phyloP scores from a whole-genome alignment of 2,113 vertebrate species.

The Antechinus flavipes region DNA sequence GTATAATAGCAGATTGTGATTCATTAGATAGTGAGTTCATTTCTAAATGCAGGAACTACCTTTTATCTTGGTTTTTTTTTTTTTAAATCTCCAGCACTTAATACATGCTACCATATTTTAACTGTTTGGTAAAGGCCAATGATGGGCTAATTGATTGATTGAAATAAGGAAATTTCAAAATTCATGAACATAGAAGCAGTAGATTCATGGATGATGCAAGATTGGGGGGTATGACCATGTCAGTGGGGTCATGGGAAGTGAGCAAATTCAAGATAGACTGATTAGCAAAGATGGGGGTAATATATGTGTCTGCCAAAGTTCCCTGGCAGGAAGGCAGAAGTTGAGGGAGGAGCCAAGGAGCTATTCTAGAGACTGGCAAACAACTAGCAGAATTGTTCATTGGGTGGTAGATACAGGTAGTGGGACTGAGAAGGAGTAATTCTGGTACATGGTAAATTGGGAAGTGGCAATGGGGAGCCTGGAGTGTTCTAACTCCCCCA shows the following conservation, averaged over 20 bases:
- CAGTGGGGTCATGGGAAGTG: too few species aligned
- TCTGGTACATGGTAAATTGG: background rate
- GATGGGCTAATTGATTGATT: background rate
- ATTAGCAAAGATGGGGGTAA: too few species aligned
- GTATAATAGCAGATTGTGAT: background rate
- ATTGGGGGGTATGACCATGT: too few species aligned
- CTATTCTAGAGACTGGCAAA: background rate
- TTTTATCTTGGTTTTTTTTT: background rate
- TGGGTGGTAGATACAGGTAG: background rate
- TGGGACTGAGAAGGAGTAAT: background rate
- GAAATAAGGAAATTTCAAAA: background rate
- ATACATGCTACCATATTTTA: background rate
- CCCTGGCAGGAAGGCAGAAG: background rate
- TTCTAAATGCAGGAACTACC: background rate
- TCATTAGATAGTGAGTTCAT: background rate
- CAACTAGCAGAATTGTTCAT: background rate
- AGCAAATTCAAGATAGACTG: too few species aligned
- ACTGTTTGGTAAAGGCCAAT: background rate
- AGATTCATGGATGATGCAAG: background rate
- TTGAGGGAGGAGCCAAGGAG: background rate
- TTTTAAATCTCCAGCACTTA: background rate
- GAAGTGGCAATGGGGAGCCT: background rate
- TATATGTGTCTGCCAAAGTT: background rate
- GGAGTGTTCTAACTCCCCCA: background rate
- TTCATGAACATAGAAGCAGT: background rate